phyloP scores from a whole-genome alignment of 2,797 vertebrate genomes.

The Pseudocheirus occidentalis region DNA sequence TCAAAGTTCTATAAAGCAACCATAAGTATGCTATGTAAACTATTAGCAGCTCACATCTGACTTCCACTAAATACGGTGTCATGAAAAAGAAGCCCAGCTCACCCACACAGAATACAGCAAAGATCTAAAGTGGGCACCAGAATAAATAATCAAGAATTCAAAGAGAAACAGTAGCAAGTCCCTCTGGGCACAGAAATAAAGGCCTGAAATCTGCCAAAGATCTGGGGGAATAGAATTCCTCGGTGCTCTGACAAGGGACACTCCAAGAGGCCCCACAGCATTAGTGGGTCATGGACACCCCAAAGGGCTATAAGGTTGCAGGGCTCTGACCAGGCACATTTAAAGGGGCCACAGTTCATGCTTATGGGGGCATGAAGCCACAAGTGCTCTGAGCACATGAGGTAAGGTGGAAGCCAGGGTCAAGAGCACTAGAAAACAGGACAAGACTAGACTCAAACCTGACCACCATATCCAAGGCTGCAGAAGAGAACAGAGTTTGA shows the following conservation, averaged over 20 bases:
- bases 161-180: not conserved
- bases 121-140: not conserved
- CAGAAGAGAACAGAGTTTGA: not conserved
- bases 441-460: not conserved
- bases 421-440: not conserved
- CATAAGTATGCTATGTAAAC: not conserved
- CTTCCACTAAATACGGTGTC: not conserved
- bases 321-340: not conserved
- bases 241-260: not conserved
- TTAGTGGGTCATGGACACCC: not conserved
- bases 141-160: not conserved
- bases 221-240: not conserved
- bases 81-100: not conserved
- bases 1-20: not conserved
- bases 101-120: not conserved
- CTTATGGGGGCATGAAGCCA: too few species aligned
- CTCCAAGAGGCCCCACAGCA: not conserved
- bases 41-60: not conserved
- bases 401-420: not conserved
- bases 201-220: not conserved
- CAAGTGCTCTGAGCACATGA: not conserved
- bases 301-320: not conserved
- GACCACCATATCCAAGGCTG: not conserved
- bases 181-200: not conserved
- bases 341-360: not conserved